A percentile compares a stretch with the other conserved stretches of the same genome.
phyloP scores from a whole-genome alignment of 2,797 vertebrate species.

The Rhinophrynus dorsalis region DNA sequence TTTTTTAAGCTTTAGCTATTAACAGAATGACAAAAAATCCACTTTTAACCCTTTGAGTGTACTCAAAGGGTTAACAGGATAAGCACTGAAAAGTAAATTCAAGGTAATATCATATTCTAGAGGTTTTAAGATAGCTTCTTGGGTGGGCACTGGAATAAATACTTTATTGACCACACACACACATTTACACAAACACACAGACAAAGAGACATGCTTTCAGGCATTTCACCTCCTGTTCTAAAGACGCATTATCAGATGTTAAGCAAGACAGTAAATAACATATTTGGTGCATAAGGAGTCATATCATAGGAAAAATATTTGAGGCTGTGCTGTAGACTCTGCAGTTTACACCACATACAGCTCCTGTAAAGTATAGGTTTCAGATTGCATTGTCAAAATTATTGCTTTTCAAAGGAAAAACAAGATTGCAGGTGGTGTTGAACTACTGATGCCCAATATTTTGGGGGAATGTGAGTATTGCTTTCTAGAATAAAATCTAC shows the following conservation, averaged over 20 bases:
- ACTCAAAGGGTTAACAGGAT: conserved; percentile 49
- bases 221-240: conserved; percentile 69
- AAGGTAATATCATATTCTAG: conserved; percentile 61
- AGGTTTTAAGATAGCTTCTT: conserved; percentile 60
- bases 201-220: conserved; percentile 66
- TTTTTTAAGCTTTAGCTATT: too few relatives aligned
- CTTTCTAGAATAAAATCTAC: conserved; percentile 17
- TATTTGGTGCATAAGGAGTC: conserved; percentile 68
- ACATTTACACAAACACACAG: conserved; percentile 61
- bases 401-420: conserved; percentile 46
- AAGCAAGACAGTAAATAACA: conserved; percentile 64
- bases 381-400: conserved; percentile 61
- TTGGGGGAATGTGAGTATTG: conserved; percentile 16
- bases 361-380: conserved; percentile 62
- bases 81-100: conserved; percentile 55
- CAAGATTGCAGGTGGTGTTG: conserved; percentile 18
- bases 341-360: conserved; percentile 59
- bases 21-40: too few relatives aligned
- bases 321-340: conserved; percentile 56
- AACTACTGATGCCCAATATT: conserved; percentile 27
- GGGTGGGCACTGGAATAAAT: conserved; percentile 70
- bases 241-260: conserved; percentile 67
- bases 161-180: conserved; percentile 86
- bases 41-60: too few relatives aligned
- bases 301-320: conserved; percentile 50